Evolutionary conservation across 2,113 vertebrate species (phyloP).

Genomic region (Micronisus gabar): DNA sequence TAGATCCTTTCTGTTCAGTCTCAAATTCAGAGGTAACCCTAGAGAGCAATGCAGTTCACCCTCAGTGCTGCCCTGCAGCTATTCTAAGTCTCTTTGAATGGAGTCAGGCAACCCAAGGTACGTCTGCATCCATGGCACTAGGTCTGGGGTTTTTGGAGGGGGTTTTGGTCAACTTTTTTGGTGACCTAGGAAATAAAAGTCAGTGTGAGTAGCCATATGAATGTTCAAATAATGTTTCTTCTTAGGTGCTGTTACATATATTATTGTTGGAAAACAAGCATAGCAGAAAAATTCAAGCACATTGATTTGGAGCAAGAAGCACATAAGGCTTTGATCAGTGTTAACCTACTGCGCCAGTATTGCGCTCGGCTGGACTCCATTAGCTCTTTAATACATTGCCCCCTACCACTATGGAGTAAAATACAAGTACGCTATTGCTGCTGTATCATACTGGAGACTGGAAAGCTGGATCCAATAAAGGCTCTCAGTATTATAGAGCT

Average conservation of each 20-base stretch:
- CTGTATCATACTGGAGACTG: neutral
- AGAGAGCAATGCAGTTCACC: neutral
- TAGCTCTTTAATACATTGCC: neutral
- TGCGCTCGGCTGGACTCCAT: neutral
- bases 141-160: neutral
- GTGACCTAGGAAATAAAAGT: neutral
- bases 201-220: neutral
- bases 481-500: neutral
- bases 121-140: neutral
- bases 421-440: rapidly evolving
- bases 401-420: neutral
- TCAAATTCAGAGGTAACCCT: neutral
- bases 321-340: neutral
- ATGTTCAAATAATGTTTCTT: neutral
- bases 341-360: neutral
- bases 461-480: neutral
- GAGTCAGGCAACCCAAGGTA: neutral
- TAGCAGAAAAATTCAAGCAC: neutral
- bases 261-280: neutral
- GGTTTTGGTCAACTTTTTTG: neutral
- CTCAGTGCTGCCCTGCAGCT: neutral
- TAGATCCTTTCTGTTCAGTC: neutral
- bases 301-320: neutral
- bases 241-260: neutral
- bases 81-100: neutral